Evolutionary conservation across 2,113 vertebrate species (phyloP).

Genomic region (Corythaixoides concolor): DNA sequence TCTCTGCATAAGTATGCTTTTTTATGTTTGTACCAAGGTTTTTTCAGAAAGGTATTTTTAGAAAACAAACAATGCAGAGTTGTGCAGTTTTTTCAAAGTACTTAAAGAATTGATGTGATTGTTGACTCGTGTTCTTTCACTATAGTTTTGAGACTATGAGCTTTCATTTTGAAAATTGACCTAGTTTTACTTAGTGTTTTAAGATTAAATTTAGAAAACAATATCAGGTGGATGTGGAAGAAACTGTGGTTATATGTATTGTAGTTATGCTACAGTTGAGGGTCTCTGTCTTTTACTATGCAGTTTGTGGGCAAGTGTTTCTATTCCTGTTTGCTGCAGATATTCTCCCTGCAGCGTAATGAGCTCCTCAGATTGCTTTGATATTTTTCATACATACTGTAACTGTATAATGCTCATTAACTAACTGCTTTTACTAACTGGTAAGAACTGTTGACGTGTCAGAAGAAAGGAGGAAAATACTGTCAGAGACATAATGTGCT

Average conservation of each 20-base stretch:
- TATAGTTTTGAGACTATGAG: neutral
- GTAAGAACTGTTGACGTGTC: neutral
- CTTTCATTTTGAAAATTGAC: neutral
- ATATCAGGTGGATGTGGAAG: neutral
- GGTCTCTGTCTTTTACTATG: neutral
- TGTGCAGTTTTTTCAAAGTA: neutral
- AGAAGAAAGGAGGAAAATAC: neutral
- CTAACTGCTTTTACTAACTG: neutral
- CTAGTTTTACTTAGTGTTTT: neutral
- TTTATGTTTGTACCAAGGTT: neutral
- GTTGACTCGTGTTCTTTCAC: neutral
- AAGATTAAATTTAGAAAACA: neutral
- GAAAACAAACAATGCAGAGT: neutral
- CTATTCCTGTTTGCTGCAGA: neutral
- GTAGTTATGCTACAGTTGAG: neutral
- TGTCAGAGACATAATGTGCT: neutral
- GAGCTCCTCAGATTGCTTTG: neutral
- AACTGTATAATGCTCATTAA: neutral
- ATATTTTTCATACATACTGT: neutral
- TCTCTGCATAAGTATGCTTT: neutral
- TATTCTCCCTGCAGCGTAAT: neutral
- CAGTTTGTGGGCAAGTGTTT: neutral
- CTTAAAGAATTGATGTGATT: neutral
- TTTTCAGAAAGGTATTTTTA: neutral
- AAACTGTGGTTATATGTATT: fast-evolving